Base-by-base conservation (phyloP, 92 coral and sea anemone species). In the Muricea muricata region DNA sequence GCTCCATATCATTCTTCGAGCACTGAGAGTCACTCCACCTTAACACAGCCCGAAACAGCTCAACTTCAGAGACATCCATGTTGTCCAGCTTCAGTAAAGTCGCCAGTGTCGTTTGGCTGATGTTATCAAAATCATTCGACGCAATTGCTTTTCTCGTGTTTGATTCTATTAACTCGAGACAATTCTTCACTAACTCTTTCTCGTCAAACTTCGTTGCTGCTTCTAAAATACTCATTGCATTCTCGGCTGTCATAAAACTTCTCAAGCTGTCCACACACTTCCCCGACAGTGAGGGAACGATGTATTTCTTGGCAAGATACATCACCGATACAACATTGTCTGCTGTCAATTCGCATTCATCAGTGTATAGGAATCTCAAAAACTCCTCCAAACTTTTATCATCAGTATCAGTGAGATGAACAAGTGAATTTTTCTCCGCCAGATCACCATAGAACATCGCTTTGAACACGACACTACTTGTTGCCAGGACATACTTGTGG, bases 301-400 rank as follows among this genome's bases (percentile, higher is more conserved):
- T 79, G 73, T 89, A 89, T 48, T 91, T 91, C 81, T 87, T 90
- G 35, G 92, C 86, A 45, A 91, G 41, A 72, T 91, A 90, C 85
- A 89, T 67, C 41, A 91, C 42, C 65, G 85, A 89, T 34, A 91
- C 73, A 4, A 85, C 94, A 48, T 82, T 82, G 47, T 85, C 88
- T 45, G 74, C 63, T 65, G 90, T 89, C 82, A 85, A 52, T 75
- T 86, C 71, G 23, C 73, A 72, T 83, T 86, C 94, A 54, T 91
- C 92, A 24, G 75, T 76, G 45, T 91, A 89, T 13, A 91, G 31
- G 65, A 81, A 91, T 14, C 92, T 92, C 28, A 91, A 87, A 34
- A 89, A 91, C 55, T 88, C 92, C 6, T 89, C 20, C 39, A 91
- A 57, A 55, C 88, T 68, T 32, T 54, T 85, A n/a, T 83, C 78